Evolutionary conservation across 2,113 vertebrate genomes (phyloP).

Genomic region (Oreotrochilus melanogaster): DNA sequence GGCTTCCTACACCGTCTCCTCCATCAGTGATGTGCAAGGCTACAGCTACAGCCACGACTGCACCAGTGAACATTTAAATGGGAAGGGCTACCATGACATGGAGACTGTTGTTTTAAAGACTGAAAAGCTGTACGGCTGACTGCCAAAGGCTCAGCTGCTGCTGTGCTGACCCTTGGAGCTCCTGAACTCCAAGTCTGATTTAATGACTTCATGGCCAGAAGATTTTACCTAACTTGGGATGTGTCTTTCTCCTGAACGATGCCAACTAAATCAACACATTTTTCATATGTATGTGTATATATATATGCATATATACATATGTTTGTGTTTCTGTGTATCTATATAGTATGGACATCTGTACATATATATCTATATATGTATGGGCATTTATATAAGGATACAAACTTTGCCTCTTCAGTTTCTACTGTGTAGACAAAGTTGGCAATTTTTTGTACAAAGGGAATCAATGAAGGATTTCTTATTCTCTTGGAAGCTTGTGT

Average conservation of each 20-base stretch:
- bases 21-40: constrained; percentile 89
- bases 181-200: neutral
- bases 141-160: neutral
- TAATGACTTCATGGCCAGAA: constrained; percentile 20
- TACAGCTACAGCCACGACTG: constrained; percentile 88
- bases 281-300: neutral
- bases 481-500: constrained; percentile 60
- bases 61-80: constrained; percentile 90
- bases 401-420: constrained; percentile 70
- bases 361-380: constrained; percentile 15
- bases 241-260: neutral
- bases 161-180: neutral
- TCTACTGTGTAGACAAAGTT: constrained; percentile 79
- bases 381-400: constrained; percentile 22
- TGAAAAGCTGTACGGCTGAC: constrained; percentile 86
- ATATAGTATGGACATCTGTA: constrained; percentile 24
- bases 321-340: constrained; percentile 19
- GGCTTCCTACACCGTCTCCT: constrained; percentile 92
- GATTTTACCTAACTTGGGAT: neutral
- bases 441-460: constrained; percentile 74
- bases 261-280: neutral
- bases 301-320: neutral
- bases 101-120: constrained; percentile 83
- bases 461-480: constrained; percentile 75
- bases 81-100: constrained; percentile 87